phyloP scores from a whole-genome alignment of 2,113 vertebrate genomes.

The Ciconia stormi region DNA sequence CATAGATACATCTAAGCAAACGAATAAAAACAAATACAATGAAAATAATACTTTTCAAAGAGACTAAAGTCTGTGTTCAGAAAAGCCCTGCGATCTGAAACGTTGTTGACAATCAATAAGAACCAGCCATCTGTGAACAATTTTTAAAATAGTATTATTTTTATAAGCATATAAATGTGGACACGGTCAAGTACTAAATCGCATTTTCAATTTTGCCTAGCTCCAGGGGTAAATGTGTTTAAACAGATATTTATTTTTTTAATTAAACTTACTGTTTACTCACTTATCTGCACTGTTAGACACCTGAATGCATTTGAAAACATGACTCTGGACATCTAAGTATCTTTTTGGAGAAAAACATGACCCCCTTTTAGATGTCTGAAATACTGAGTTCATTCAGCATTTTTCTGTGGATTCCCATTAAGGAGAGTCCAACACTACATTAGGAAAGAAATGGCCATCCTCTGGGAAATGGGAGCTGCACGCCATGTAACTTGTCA shows the following conservation, averaged over 20 bases:
- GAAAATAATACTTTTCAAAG: not conserved
- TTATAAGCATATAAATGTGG: not conserved
- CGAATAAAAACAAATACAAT: not conserved
- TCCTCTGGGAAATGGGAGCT: not conserved
- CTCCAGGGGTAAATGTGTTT: not conserved
- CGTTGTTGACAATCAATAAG: not conserved
- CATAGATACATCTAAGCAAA: not conserved
- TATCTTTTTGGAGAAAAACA: not conserved
- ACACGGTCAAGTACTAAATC: not conserved
- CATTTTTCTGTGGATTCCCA: not conserved
- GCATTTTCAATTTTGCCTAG: not conserved
- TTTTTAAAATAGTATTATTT: not conserved
- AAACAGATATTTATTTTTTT: not conserved
- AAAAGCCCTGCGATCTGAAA: not conserved
- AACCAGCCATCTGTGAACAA: not conserved
- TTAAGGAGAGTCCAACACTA: not conserved
- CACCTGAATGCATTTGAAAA: not conserved
- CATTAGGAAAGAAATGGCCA: not conserved
- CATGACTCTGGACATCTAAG: not conserved
- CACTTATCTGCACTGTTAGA: not conserved
- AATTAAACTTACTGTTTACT: not conserved
- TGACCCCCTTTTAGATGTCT: not conserved
- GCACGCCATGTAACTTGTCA: accelerated
- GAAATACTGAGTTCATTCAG: not conserved
- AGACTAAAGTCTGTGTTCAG: not conserved